Evolutionary conservation across 2,888 invertebrate genomes (phyloP).

Genomic region (Argyresthia albistria): DNA sequence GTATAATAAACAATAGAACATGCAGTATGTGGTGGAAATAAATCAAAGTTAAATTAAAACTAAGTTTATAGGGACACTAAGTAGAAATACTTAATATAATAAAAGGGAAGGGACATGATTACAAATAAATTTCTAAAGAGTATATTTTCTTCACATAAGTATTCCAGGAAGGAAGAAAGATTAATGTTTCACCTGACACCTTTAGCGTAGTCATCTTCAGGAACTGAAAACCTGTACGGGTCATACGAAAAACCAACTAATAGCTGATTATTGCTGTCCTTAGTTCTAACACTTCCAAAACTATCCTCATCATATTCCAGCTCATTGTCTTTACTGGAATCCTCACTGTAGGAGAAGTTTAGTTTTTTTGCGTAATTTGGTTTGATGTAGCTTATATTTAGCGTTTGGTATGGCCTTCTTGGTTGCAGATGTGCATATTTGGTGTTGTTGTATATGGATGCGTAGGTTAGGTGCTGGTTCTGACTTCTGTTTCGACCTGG

Average conservation of each 20-base stretch:
- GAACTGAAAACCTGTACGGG: slow-evolving; percentile 52
- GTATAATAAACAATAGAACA: too few species aligned
- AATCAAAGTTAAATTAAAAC: too few species aligned
- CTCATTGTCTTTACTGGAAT: slow-evolving; percentile 16
- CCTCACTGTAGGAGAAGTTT: slow-evolving; percentile 9
- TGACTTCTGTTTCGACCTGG: slow-evolving; percentile 45
- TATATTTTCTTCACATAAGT: too few species aligned
- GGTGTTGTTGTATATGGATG: slow-evolving; percentile 48
- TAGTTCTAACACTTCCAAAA: slow-evolving; percentile 14
- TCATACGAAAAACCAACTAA: slow-evolving; percentile 53
- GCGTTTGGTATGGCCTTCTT: slow-evolving; percentile 22
- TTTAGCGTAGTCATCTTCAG: slow-evolving; percentile 43
- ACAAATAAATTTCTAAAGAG: too few species aligned
- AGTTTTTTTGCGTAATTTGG: slow-evolving; percentile 19
- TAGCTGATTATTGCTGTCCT: slow-evolving; percentile 19
- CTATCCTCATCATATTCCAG: slow-evolving; percentile 22
- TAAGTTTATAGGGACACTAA: too few species aligned
- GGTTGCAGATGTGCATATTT: slow-evolving; percentile 42
- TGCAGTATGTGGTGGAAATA: too few species aligned
- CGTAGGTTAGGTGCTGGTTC: slow-evolving; percentile 36
- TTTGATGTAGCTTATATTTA: slow-evolving; percentile 12
- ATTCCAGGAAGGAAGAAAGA: too few species aligned
- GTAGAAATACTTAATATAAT: too few species aligned
- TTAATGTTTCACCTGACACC: slow-evolving; percentile 41
- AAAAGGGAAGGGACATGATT: too few species aligned